Conservation (phyloP, 2,888 invertebrate species). For the Periphyllus acericola region DNA sequence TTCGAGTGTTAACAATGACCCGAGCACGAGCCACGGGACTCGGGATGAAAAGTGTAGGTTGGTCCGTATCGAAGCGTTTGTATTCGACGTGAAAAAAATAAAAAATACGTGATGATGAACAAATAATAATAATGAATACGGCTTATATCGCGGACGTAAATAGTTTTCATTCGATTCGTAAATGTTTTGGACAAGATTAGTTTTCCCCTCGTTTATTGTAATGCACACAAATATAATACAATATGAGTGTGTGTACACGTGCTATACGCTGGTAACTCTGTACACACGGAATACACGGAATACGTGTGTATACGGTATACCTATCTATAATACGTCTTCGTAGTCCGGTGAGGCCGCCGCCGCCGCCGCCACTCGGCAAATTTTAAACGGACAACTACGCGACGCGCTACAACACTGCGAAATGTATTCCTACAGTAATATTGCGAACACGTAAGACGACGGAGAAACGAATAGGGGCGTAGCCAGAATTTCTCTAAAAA, state of each 20-base stretch:
- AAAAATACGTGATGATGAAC: background rate
- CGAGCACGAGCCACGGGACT: background rate
- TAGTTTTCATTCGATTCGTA: background rate
- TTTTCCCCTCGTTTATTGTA: background rate
- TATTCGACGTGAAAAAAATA: background rate
- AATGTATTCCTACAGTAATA: background rate
- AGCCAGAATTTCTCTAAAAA: too few species aligned
- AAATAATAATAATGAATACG: background rate
- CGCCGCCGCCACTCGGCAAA: background rate
- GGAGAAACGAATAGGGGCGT: too few species aligned
- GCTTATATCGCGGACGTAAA: too few species aligned
- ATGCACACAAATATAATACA: background rate
- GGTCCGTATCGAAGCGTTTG: background rate
- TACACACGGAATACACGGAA: too few species aligned
- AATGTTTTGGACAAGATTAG: slow-evolving; percentile 16
- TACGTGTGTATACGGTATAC: background rate
- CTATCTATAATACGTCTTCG: background rate
- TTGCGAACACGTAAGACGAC: background rate
- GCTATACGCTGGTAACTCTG: too few species aligned
- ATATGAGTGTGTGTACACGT: background rate
- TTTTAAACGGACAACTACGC: background rate
- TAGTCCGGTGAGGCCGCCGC: background rate
- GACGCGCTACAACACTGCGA: background rate
- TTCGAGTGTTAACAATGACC: background rate
- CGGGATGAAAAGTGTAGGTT: too few species aligned